Evolutionary conservation across 2,888 invertebrate species (phyloP), one percentile per base, ranked within the genome.

Genomic region (Calliphora vomitoria): DNA sequence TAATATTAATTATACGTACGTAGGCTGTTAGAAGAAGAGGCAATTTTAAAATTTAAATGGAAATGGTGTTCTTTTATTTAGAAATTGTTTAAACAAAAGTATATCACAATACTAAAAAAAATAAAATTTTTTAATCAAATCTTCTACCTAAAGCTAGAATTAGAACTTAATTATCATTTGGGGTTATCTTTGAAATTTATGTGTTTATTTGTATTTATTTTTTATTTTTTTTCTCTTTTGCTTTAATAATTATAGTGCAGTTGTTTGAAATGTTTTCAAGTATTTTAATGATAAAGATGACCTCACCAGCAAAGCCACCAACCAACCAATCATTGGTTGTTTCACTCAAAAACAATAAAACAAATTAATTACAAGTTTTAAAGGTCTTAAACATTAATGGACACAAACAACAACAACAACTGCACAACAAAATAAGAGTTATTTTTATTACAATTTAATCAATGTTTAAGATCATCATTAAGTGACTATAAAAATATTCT

Each of bases 361-460:
- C 47, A 64, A 82, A 75, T 81, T 74, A 74, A 81, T 81, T 74
- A 81, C 72, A 72, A 31, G 15, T 66, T 66, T 53, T 74, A 72
- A 38, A 81, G 72, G 38, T 55, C 72, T 81, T 64, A 41, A 44
- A 10, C 15, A 44, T n/a, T 18, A 25, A 53, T 64, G 64, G 35
- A 62, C 44, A 25, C 25, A 25, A 13, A 31, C 25, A 25, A 25
- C 25, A 25, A n/a, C n/a, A 53, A 11, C 50, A 62, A 53, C 35
- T 18, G 18, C 20, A 53, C 15, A 41, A 20, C 47, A 44, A 82
- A 53, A 64, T 58, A 18, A 66, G 71, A 71, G n/a, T 64, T 71
- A 74, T 72, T 85, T 85, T 81, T 81, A 76, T 81, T 47, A 44
- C 44, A 69, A 53, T 60, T 78, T 62, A 85, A 85, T 85, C 68